Conservation (phyloP, 2,888 invertebrate species). For the Patella caerulea region DNA sequence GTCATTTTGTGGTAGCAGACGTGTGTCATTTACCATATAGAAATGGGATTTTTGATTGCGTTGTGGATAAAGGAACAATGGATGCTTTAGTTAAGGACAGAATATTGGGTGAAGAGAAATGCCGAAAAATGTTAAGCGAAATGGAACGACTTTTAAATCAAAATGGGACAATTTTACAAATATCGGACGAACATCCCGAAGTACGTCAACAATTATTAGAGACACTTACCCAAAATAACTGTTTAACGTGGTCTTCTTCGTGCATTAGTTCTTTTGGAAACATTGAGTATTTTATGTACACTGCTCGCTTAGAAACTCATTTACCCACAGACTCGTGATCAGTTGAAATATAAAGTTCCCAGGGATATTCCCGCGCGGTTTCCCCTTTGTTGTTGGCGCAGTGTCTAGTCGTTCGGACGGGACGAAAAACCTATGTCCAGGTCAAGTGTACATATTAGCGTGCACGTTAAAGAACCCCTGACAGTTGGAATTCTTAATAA, state of each 20-base stretch:
- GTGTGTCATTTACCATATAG: slow-evolving; percentile 30
- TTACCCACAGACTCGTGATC: too few species aligned
- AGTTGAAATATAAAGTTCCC: too few species aligned
- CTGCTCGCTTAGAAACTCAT: too few species aligned
- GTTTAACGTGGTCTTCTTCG: neutral
- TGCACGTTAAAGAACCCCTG: too few species aligned
- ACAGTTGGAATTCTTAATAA: too few species aligned
- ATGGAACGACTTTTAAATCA: slow-evolving; percentile 23
- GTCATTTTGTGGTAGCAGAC: slow-evolving; percentile 24
- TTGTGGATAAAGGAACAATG: slow-evolving; percentile 40
- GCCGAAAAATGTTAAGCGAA: slow-evolving; percentile 28
- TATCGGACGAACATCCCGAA: slow-evolving; percentile 43
- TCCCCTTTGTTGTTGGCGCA: too few species aligned
- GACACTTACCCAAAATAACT: neutral
- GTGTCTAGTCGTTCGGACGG: too few species aligned
- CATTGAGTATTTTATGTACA: neutral
- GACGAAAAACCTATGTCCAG: too few species aligned
- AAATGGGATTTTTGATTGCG: slow-evolving; percentile 26
- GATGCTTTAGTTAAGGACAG: slow-evolving; percentile 37
- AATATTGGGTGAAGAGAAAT: slow-evolving; percentile 15
- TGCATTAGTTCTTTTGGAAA: neutral
- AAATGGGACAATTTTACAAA: slow-evolving; percentile 33
- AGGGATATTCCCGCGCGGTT: too few species aligned
- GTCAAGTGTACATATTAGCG: too few species aligned
- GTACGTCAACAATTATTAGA: slow-evolving; percentile 28